phyloP scores from a whole-genome alignment of 2,113 vertebrate genomes.

The Neodon shergylaensis region DNA sequence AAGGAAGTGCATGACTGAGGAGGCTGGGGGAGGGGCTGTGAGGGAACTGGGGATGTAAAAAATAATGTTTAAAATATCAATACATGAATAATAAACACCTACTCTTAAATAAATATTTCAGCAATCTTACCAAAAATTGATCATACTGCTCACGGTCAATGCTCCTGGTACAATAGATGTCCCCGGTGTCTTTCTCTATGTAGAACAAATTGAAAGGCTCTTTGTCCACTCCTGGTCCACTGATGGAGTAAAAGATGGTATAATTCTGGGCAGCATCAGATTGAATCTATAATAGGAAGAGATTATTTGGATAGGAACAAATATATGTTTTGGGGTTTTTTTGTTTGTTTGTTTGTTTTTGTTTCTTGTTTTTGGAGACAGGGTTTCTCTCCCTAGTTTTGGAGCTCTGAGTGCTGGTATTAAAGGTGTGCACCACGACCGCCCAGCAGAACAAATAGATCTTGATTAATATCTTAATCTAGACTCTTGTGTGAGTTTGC shows the following conservation, averaged over 20 bases:
- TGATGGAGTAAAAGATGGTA: conserved; percentile 87
- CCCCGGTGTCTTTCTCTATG: conserved; percentile 84
- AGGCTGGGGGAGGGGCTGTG: too few relatives aligned
- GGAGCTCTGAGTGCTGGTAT: too few relatives aligned
- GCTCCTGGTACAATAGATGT: conserved; percentile 83
- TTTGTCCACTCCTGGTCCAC: conserved; percentile 87
- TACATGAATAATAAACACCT: background rate
- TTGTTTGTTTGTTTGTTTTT: too few relatives aligned
- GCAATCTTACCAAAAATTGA: conserved; percentile 85
- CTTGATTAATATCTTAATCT: background rate
- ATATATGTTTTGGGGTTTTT: too few relatives aligned
- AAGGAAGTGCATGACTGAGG: too few relatives aligned
- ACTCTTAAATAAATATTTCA: conserved; percentile 49
- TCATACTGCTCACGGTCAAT: conserved; percentile 92
- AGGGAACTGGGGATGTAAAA: background rate
- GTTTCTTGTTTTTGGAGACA: too few relatives aligned
- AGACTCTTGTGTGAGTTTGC: background rate
- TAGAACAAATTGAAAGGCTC: conserved; percentile 87
- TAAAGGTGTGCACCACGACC: too few relatives aligned
- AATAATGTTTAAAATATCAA: background rate
- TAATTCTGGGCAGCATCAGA: conserved; percentile 86
- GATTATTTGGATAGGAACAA: background rate
- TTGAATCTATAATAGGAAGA: conserved; percentile 85
- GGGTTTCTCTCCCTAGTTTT: too few relatives aligned
- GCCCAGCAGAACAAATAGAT: background rate